Conservation (phyloP, 1,140 invertebrate genomes). For the Drosophila sulfurigaster region DNA sequence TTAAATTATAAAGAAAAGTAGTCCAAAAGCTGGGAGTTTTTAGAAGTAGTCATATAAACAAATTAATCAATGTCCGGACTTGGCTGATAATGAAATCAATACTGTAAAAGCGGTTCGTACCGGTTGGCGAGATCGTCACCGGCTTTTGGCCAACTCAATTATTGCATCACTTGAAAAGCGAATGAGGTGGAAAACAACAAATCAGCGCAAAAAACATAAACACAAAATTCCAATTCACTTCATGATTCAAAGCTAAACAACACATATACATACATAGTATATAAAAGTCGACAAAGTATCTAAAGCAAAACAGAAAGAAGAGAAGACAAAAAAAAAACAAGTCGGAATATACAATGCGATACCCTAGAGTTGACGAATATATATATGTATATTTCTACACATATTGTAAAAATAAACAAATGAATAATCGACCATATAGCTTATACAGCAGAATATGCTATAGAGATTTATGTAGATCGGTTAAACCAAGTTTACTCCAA, state of each 20-base stretch:
- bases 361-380: conserved; percentile 12
- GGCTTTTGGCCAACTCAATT: conserved; percentile 19
- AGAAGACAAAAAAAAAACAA: neutral
- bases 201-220: conserved; percentile 32
- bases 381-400: neutral
- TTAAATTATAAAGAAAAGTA: no score
- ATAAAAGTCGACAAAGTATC: neutral
- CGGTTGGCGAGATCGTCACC: conserved; percentile 30
- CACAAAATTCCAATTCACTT: conserved; percentile 30
- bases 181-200: conserved; percentile 25
- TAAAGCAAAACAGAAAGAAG: conserved; percentile 11
- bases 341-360: neutral
- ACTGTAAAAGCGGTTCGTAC: conserved; percentile 6
- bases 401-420: neutral
- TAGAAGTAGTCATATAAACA: neutral
- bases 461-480: neutral
- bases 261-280: conserved; percentile 18
- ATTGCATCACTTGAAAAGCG: conserved; percentile 23
- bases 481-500: neutral
- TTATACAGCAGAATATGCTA: neutral
- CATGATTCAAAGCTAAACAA: conserved; percentile 26
- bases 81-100: conserved; percentile 26
- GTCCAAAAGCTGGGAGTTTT: neutral
- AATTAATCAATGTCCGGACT: neutral
- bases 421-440: neutral